A percentile compares a stretch with the other conserved stretches of the same genome.
phyloP scores from a whole-genome alignment of 2,888 invertebrate species.

The Hemistola chrysoprasaria region DNA sequence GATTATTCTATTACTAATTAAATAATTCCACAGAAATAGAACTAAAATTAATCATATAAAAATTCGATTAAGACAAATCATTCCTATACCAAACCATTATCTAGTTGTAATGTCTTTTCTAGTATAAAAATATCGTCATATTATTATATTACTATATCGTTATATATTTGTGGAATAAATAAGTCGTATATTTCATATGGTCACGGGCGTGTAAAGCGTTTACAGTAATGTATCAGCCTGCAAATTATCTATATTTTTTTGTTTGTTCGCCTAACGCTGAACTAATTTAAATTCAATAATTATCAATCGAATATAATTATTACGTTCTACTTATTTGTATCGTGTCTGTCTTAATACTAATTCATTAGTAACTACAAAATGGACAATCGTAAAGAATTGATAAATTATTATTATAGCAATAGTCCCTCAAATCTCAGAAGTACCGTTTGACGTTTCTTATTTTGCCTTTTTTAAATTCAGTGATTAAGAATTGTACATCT shows the following conservation, averaged over 20 bases:
- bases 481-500: too few species aligned
- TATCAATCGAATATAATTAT: constrained; percentile 8
- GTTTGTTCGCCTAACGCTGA: constrained; percentile 3
- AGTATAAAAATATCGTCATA: constrained; percentile 75
- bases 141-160: constrained; percentile 21
- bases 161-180: constrained; percentile 21
- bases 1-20: constrained; percentile 48
- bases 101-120: constrained; percentile 51
- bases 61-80: constrained; percentile 12
- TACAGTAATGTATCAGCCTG: constrained; percentile 18
- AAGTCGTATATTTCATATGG: constrained; percentile 7
- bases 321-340: constrained; percentile 9
- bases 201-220: constrained; percentile 24
- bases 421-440: too few species aligned
- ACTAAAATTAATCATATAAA: constrained; percentile 30
- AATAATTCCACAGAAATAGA: constrained; percentile 36
- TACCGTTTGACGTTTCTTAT: too few species aligned
- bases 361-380: constrained; percentile 23
- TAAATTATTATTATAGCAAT: too few species aligned
- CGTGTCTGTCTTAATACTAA: constrained; percentile 20
- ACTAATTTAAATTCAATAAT: constrained; percentile 8
- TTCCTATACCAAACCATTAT: constrained; percentile 14
- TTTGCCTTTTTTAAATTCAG: too few species aligned
- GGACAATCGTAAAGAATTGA: constrained; percentile 26
- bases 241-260: constrained; percentile 15